Evolutionary conservation across 2,113 vertebrate genomes (phyloP).

Genomic region (Pandion haliaetus): DNA sequence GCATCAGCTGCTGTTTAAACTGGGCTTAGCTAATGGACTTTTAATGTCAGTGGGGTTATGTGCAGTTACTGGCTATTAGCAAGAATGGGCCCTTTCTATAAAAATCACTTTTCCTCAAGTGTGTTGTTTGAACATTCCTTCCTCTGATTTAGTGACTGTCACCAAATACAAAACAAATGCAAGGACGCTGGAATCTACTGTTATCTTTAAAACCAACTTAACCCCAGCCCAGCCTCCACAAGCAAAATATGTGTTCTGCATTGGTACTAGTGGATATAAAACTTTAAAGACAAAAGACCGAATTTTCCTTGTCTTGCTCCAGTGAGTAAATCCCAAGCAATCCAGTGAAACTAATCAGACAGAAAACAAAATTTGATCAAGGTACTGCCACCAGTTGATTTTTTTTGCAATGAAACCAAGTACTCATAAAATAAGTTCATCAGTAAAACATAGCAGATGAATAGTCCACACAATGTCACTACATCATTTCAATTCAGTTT

Average conservation of each 20-base stretch:
- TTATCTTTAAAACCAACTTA: constrained; percentile 77
- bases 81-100: constrained; percentile 74
- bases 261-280: constrained; percentile 13
- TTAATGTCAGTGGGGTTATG: constrained; percentile 82
- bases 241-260: constrained; percentile 21
- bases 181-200: constrained; percentile 69
- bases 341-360: not conserved
- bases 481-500: not conserved
- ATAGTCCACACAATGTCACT: not conserved
- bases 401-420: not conserved
- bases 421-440: not conserved
- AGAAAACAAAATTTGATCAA: not conserved
- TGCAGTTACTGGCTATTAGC: constrained; percentile 80
- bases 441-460: not conserved
- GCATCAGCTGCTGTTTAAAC: constrained; percentile 86
- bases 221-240: constrained; percentile 49
- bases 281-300: not conserved
- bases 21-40: constrained; percentile 89
- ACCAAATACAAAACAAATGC: constrained; percentile 78
- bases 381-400: not conserved
- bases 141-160: constrained; percentile 82
- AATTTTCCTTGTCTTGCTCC: not conserved
- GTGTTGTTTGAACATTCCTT: constrained; percentile 82
- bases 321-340: not conserved
- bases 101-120: constrained; percentile 79